phyloP scores from a whole-genome alignment of 2,888 invertebrate genomes.

The Caenorhabditis japonica region DNA sequence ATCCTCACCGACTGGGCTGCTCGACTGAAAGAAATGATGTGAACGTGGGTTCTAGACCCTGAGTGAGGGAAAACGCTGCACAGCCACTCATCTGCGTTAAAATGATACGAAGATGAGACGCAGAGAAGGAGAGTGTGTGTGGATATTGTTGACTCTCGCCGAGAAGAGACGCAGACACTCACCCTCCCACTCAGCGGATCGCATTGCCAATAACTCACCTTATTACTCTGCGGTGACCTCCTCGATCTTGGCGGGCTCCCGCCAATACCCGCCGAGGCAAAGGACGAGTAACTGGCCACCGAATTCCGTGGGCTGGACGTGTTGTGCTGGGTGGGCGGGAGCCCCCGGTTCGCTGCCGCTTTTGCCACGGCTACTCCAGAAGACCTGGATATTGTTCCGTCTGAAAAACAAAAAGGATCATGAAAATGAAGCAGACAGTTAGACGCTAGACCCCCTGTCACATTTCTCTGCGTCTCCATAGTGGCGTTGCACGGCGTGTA shows the following conservation, averaged over 20 bases:
- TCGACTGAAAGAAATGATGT: conserved; percentile 60
- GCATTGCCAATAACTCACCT: conserved; percentile 43
- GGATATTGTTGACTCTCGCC: too few species aligned
- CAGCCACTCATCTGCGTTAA: too few species aligned
- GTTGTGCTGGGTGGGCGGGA: conserved; percentile 32
- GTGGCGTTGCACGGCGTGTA: too few species aligned
- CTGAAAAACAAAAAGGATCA: conserved; percentile 16
- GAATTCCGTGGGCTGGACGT: conserved; percentile 59
- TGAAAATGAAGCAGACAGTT: too few species aligned
- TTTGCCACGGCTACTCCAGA: conserved; percentile 29
- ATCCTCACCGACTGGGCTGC: conserved; percentile 64
- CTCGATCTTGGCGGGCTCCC: conserved; percentile 61
- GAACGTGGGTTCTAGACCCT: too few species aligned
- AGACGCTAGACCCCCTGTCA: too few species aligned
- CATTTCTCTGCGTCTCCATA: too few species aligned
- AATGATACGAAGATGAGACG: too few species aligned
- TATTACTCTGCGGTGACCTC: conserved; percentile 64
- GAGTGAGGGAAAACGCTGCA: neutral
- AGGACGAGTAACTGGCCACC: conserved; percentile 62
- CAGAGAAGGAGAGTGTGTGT: too few species aligned
- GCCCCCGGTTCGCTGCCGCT: conserved; percentile 13
- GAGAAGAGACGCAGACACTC: too few species aligned
- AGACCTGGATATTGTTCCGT: conserved; percentile 47
- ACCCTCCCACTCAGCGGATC: too few species aligned
- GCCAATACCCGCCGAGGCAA: conserved; percentile 57